Evolutionary conservation across 2,113 vertebrate genomes (phyloP), one percentile per base, ranked within the genome.

Genomic region (Prinia subflava): DNA sequence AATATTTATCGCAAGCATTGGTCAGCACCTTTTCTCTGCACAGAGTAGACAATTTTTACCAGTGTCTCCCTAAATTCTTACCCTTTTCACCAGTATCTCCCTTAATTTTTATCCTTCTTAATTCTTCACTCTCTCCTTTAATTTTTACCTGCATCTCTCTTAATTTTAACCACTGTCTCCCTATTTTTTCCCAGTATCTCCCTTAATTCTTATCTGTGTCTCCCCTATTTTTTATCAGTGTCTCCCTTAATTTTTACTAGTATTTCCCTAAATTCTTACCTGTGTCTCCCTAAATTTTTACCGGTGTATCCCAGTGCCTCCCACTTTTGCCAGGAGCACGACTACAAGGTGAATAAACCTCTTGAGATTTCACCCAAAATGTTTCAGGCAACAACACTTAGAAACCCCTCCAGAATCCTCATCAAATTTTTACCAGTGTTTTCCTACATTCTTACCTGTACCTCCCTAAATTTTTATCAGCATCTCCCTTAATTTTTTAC

Each of bases 251-350:
- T n/a, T 90, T 70, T 23, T 23, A 39, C 27, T 15, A 16, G 21
- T 4, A 0, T 8, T 5, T 55, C 10, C 21, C 27, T 22, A 3
- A 4, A n/a, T n/a, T 41, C 2, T 11, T 8, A 59, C 57, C 57
- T 3, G n/a, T 16, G 3, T 15, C 7, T 50, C 10, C 10, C 12
- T 24, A 3, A 0, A 53, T 59, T 91, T 71, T 55, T 3, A 56
- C 37, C 13, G n/a, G n/a, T n/a, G n/a, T n/a, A n/a, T n/a, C n/a
- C n/a, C n/a, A 28, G 9, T 1, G 0, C 1, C 37, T 60, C 42
- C 41, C 33, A 31, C 46, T 71, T 86, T 9, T n/a, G 3, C 55
- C n/a, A 77, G 23, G 20, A 46, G 20, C 37, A 49, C 15, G 2
- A 22, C 23, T 2, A 22, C 2, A 0, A 37, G 16, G 15, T 0